Base-by-base conservation (phyloP, 2,797 vertebrate genomes). In the Rhynchonycteris naso region DNA sequence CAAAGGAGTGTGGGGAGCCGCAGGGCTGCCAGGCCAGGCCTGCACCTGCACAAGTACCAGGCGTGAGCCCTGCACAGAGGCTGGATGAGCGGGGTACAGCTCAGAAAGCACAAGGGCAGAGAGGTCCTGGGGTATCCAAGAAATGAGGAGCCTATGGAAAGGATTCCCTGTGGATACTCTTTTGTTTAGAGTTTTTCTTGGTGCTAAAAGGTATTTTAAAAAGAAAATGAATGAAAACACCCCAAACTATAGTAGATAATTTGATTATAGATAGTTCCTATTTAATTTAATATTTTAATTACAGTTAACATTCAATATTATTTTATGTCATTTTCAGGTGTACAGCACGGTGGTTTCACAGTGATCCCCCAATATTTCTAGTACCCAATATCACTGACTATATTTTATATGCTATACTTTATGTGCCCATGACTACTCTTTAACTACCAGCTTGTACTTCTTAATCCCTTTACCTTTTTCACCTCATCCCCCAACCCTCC, bases 1-100 rank as follows among this genome's bases (percentile, higher is more conserved):
- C 0, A 7, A 43, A 43, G 43, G 43, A 43, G 43, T 43, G 0
- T n/a, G 75, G 63, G 59, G 15, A 1, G 4, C 0, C 0, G 12
- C 7, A 71, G 43, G n/a, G 38, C 54, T 33, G 11, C 6, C 18
- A 0, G 0, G 58, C 52, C n/a, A 43, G 59, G 43, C 38, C 12
- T 33, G 7, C 8, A 2, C 68, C 68, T 2, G 2, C 22, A 10
- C 28, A 0, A 5, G 28, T 43, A 69, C 26, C 1, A 0, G 76
- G 58, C 0, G 0, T 2, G 47, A 65, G 54, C 12, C 16, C 54
- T 3, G 0, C 26, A 4, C 7, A 43, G 66, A 47, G 38, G 28
- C 71, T 1, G 2, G 24, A n/a, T 30, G 78, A 74, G 58, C 50
- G 16, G 33, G 47, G 21, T n/a, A 3, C 11, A 1, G 30, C 33